phyloP scores from a whole-genome alignment of 2,797 vertebrate genomes.

The Ceryle rudis region DNA sequence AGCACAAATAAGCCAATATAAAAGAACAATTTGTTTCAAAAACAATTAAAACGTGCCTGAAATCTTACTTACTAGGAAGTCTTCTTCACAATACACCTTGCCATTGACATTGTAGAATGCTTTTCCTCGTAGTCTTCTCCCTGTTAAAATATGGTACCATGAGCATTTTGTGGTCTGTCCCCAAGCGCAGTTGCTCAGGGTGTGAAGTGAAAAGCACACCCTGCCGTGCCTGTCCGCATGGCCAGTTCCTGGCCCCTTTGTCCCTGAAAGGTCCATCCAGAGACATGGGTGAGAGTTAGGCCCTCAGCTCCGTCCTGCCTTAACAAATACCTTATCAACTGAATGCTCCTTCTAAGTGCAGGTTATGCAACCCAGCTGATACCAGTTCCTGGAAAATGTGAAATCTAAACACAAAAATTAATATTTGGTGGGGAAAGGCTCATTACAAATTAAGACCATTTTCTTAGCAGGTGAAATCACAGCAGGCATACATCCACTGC shows the following conservation, averaged over 20 bases:
- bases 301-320: not conserved
- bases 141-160: conserved; percentile 71
- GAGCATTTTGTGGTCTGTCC: not conserved
- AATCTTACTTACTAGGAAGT: conserved; percentile 92
- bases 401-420: not conserved
- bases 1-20: not conserved
- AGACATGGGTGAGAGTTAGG: not conserved
- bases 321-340: not conserved
- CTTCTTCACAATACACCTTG: conserved; percentile 98
- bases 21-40: not conserved
- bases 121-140: conserved; percentile 94
- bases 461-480: not conserved
- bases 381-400: not conserved
- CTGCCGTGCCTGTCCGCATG: not conserved
- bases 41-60: not conserved
- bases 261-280: not conserved
- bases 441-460: not conserved
- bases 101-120: conserved; percentile 98
- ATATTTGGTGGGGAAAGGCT: not conserved
- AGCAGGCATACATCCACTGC: not conserved
- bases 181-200: not conserved
- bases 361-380: not conserved
- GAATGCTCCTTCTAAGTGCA: not conserved
- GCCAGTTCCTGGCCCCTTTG: not conserved
- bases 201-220: not conserved